Percentiles rank a stretch among this genome's conserved stretches.
Evolutionary conservation across 2,113 vertebrate species (phyloP).

Genomic region (Mystacornis crossleyi): DNA sequence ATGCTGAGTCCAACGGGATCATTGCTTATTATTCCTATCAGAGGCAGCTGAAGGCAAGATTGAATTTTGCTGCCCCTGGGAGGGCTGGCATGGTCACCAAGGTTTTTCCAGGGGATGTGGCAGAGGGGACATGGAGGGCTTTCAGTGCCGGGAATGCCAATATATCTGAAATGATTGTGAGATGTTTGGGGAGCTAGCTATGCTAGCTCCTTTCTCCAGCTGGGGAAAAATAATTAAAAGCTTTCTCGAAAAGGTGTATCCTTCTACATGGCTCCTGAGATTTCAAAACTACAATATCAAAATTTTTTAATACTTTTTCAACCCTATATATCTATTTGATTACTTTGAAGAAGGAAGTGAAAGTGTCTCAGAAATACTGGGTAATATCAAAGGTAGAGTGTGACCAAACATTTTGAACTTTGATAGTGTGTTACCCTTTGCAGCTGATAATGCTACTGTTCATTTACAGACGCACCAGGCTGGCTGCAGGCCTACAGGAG

Average conservation of each 20-base stretch:
- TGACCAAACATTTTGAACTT: background rate
- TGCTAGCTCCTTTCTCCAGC: background rate
- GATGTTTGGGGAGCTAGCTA: background rate
- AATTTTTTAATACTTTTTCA: background rate
- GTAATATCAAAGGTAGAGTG: background rate
- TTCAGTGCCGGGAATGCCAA: background rate
- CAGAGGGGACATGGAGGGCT: background rate
- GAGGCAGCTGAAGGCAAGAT: slow-evolving; percentile 35
- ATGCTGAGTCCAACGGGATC: slow-evolving; percentile 6
- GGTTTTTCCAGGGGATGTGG: background rate
- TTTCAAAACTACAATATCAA: background rate
- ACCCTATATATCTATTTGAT: background rate
- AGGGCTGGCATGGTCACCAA: background rate
- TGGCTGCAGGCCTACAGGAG: background rate
- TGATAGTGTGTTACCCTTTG: background rate
- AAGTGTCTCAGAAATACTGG: background rate
- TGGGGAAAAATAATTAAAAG: background rate
- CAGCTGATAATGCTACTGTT: background rate
- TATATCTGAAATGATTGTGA: background rate
- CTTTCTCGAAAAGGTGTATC: background rate
- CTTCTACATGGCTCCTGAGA: background rate
- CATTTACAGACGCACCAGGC: background rate
- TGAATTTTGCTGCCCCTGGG: slow-evolving; percentile 29
- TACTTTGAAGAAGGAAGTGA: background rate
- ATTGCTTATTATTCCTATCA: slow-evolving; percentile 42